Percentiles rank a stretch among this genome's conserved stretches.
Evolutionary conservation across 1,140 invertebrate genomes (phyloP).

Genomic region (Macrobrachium rosenbergii): DNA sequence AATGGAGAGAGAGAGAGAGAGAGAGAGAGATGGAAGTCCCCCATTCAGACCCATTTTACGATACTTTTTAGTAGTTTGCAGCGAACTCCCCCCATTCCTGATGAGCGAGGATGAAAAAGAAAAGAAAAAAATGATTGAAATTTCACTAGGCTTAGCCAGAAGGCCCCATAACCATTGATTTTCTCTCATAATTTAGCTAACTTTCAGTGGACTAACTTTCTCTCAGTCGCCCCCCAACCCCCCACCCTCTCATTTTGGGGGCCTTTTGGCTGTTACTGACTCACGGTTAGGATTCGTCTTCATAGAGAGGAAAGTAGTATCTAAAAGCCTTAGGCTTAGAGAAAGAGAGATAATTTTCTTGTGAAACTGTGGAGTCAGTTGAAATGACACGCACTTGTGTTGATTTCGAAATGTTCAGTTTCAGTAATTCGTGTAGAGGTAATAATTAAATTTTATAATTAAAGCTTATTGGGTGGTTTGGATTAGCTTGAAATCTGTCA

Average conservation of each 20-base stretch:
- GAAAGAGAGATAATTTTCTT: background rate
- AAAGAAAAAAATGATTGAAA: background rate
- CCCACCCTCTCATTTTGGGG: background rate
- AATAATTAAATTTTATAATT: background rate
- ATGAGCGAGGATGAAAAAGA: background rate
- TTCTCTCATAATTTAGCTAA: background rate
- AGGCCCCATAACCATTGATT: slow-evolving; percentile 4
- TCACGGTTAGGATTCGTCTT: no score
- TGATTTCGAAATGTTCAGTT: no score
- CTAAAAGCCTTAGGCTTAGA: background rate
- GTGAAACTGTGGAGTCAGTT: no score
- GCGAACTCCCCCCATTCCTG: no score
- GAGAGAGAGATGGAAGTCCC: background rate
- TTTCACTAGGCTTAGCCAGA: background rate
- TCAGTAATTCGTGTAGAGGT: no score
- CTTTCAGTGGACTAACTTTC: background rate
- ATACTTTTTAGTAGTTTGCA: no score
- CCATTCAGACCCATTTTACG: background rate
- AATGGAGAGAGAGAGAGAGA: background rate
- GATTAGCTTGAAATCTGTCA: no score
- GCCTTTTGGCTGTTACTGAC: no score
- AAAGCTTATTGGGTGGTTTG: no score
- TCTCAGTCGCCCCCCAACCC: no score
- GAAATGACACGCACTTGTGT: no score
- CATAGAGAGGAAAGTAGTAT: no score